Evolutionary conservation across 1,140 invertebrate genomes (phyloP).

Genomic region (Atta cephalotes): DNA sequence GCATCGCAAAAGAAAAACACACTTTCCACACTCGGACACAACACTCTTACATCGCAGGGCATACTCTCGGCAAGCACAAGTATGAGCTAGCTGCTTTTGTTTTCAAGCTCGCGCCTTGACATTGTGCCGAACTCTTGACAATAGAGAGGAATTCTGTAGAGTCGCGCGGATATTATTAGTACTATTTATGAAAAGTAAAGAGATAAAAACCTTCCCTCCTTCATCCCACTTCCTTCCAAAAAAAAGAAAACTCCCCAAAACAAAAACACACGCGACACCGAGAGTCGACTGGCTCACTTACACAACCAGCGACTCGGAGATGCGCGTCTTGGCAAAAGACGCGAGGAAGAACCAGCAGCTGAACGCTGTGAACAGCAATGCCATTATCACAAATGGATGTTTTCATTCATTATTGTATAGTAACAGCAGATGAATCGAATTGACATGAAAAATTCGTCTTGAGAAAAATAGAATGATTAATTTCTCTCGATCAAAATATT

Average conservation of each 20-base stretch:
- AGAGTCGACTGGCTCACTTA: slow-evolving; percentile 44
- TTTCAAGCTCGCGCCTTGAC: slow-evolving; percentile 33
- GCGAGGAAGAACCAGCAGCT: not conserved
- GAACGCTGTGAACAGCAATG: not conserved
- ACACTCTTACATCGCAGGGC: not conserved
- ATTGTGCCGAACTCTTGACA: slow-evolving; percentile 22
- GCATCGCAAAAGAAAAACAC: not conserved
- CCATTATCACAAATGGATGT: slow-evolving; percentile 7
- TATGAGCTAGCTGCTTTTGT: slow-evolving; percentile 13
- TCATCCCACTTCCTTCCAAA: not conserved
- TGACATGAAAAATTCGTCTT: not conserved
- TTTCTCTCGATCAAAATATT: not conserved
- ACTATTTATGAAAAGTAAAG: slow-evolving; percentile 71
- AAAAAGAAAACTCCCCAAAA: slow-evolving; percentile 64
- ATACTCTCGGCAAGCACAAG: slow-evolving; percentile 28
- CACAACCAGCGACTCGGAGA: slow-evolving; percentile 26
- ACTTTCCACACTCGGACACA: not conserved
- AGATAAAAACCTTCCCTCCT: slow-evolving; percentile 57
- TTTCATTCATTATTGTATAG: slow-evolving; percentile 27
- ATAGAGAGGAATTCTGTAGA: slow-evolving; percentile 19
- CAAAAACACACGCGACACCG: slow-evolving; percentile 66
- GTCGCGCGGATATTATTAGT: slow-evolving; percentile 54
- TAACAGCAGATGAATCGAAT: not conserved
- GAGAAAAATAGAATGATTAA: not conserved
- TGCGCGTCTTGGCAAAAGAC: slow-evolving; percentile 11